Evolutionary conservation across 2,113 vertebrate genomes (phyloP).

Genomic region (Heptranchias perlo): DNA sequence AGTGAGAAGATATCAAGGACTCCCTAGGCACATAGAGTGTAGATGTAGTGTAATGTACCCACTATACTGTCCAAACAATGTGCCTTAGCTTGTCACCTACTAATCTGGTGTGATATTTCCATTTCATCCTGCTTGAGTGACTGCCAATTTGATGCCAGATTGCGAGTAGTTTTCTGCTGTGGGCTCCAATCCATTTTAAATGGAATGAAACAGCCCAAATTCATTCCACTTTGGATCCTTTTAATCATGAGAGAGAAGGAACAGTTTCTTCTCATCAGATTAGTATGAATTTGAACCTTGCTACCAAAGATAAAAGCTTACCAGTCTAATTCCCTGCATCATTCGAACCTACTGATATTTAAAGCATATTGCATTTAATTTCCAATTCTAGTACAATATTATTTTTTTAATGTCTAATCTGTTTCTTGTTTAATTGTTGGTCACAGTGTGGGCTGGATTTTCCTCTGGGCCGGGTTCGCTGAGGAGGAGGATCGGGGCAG

Average conservation of each 20-base stretch:
- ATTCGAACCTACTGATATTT: not conserved
- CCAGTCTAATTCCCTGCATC: not conserved
- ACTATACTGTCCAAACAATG: not conserved
- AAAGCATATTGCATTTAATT: not conserved
- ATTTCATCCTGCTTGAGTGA: not conserved
- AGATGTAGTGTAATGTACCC: not conserved
- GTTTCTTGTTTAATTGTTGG: not conserved
- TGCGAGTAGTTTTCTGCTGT: not conserved
- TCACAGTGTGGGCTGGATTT: not conserved
- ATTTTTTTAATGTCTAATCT: not conserved
- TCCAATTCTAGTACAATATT: not conserved
- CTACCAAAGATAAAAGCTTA: not conserved
- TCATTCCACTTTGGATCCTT: not conserved
- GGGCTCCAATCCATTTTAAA: not conserved
- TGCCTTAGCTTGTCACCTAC: not conserved
- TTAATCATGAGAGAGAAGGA: not conserved
- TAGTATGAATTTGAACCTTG: no score
- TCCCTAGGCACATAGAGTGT: not conserved
- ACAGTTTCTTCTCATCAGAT: not conserved
- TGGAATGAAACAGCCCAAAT: not conserved
- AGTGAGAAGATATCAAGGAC: not conserved
- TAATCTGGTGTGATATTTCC: not conserved
- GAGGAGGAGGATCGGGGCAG: not conserved
- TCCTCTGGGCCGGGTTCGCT: not conserved
- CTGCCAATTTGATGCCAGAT: not conserved